Evolutionary conservation across 2,113 vertebrate genomes (phyloP), one percentile per base, ranked within the genome.

Genomic region (Charina bottae): DNA sequence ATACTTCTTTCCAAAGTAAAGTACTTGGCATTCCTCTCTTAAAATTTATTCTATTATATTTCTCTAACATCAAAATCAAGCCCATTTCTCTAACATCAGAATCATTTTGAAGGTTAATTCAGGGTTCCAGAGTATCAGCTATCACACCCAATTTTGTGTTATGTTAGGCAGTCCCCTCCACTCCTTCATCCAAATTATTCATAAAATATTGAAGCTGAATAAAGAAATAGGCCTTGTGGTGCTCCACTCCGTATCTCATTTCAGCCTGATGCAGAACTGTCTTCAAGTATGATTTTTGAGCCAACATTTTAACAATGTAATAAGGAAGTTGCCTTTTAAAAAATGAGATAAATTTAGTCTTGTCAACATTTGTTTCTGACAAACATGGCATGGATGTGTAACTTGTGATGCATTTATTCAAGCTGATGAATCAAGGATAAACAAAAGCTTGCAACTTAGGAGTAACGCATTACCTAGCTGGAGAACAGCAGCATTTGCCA

Each of bases 401-500:
- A 83, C 4, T 9, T 56, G 55, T 17, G 3, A 10, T 19, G 54
- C 28, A 21, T 33, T n/a, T 7, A 11, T 58, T 37, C 55, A 58
- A n/a, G 55, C 28, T 58, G 84, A 59, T 58, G 11, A 37, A 15
- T 4, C 13, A 46, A 17, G 23, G 9, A 5, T 37, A 15, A 1
- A 3, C 7, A 28, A 23, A 21, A 21, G 17, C 13, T 15, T 17
- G 88, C 89, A 92, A n/a, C 49, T 49, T 49, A 49, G 49, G 49
- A 49, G 49, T 49, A 49, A 7, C 0, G 49, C 58, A 59, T 64
- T 91, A 86, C 90, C 23, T 91, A 94, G 15, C 11, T 28, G 28
- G 88, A 17, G 2, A 23, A 3, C 59, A 94, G 3, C 24, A 94
- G 85, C 93, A 95, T 85, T 93, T 96, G 94, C 56, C 93, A 62